A percentile compares a stretch with the other conserved stretches of the same genome.
phyloP scores from a whole-genome alignment of 1,140 invertebrate species.

The Piezodorus guildinii region DNA sequence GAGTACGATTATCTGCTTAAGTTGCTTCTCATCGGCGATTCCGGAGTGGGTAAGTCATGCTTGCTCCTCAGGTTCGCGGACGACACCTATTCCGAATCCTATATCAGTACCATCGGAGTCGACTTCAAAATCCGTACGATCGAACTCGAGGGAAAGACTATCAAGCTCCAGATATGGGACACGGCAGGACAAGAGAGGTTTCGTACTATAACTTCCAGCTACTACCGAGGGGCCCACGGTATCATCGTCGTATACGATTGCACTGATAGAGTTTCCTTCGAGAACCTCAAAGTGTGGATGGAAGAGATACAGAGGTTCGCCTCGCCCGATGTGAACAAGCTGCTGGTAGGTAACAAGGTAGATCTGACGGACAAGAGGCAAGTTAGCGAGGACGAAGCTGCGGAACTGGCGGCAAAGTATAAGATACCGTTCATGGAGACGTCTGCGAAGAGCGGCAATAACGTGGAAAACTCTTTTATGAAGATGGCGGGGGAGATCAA shows the following conservation, averaged over 20 bases:
- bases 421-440: constrained; percentile 95
- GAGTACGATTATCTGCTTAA: constrained; percentile 91
- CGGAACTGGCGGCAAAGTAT: constrained; percentile 95
- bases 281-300: constrained; percentile 58
- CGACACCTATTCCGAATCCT: constrained; percentile 20
- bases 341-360: constrained; percentile 45
- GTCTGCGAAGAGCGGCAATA: constrained; percentile 92
- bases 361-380: constrained; percentile 81
- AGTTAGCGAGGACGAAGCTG: constrained; percentile 82
- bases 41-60: constrained; percentile 98
- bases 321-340: constrained; percentile 41
- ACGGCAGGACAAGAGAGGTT: constrained; percentile 53
- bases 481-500: constrained; percentile 97
- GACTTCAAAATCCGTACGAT: constrained; percentile 59
- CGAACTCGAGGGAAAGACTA: constrained; percentile 53
- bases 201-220: constrained; percentile 55
- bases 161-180: constrained; percentile 57
- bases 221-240: constrained; percentile 59
- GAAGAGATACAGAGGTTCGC: constrained; percentile 52
- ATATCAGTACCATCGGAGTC: constrained; percentile 36
- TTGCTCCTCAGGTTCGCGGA: constrained; percentile 89
- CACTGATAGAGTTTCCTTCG: constrained; percentile 53
- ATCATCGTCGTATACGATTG: constrained; percentile 62
- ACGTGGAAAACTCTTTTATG: constrained; percentile 95
- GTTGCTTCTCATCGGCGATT: constrained; percentile 97